Base-by-base conservation (phyloP, 2,113 vertebrate species). In the Glareola pratincola region DNA sequence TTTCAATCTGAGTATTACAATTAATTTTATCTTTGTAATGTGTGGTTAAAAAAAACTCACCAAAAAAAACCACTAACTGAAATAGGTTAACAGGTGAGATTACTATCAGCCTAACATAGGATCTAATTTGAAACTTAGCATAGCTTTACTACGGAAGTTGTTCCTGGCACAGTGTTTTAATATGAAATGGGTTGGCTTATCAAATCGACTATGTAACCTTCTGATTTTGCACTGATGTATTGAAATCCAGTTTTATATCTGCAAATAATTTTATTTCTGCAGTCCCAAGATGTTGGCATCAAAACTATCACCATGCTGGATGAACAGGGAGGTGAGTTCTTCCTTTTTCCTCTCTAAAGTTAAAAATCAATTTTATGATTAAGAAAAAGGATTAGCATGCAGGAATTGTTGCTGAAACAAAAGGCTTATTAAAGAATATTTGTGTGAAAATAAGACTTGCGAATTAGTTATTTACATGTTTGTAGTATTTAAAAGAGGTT, bases 281-380 rank as follows among this genome's bases (percentile, higher is more conserved):
- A 99, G 99, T 98, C 98, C 73, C 98, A 97, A 78, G 98, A 99
- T 97, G 98, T 99, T 1, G 99, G 99, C 24, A 94, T 97, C 91
- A 99, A 99, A 97, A 99, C 99, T 48, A 98, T 99, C 57, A 98
- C 97, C 68, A 99, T 99, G 99, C 96, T 99, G 97, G 99, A 99
- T 96, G 98, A 99, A 81, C 99, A 99, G 97, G 99, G 99, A 97
- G 99, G 99, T 99, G 53, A 98, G 98, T 98, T 82, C 66, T 83
- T 78, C 21, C 18, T 75, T 69, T 6, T 72, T 60, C 26, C 14
- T 48, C 11, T 56, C 32, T 39, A 32, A 27, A 18, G n/a, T 10
- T 64, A 47, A 54, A 68, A 74, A 39, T n/a, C 2, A 27, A 1
- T 68, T n/a, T 59, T 67, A 24, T 32, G 27, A 19, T 2, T 85